These are phyloP conservation scores for Drosophila insularis DNA, from an alignment of 1,140 invertebrate species.

Conservation along the genomic window DNA sequence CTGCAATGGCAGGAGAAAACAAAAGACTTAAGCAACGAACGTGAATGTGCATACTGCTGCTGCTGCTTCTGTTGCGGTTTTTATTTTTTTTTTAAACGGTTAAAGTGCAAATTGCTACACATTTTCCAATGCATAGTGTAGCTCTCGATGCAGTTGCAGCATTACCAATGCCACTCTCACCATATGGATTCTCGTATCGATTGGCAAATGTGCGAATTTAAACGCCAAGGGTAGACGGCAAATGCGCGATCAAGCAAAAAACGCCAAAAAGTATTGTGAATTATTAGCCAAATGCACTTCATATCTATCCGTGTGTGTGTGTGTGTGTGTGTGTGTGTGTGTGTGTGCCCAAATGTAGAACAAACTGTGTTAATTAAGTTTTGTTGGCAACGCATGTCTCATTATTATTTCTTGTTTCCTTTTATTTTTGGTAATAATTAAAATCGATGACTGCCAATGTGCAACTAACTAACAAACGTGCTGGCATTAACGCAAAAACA, in stretches of 20 bases:
- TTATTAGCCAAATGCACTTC: conserved; percentile 48
- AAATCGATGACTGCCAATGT: conserved; percentile 48
- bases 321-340: conserved; percentile 35
- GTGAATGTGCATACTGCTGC: conserved; percentile 26
- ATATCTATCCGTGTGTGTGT: not conserved
- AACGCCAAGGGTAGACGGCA: conserved; percentile 56
- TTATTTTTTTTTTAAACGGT: conserved; percentile 37
- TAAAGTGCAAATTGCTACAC: conserved; percentile 69
- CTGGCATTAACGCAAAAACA: conserved; percentile 21
- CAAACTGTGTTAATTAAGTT: conserved; percentile 71
- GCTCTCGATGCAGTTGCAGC: not conserved
- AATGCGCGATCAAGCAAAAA: conserved; percentile 27
- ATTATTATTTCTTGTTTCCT: conserved; percentile 20
- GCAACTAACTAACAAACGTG: conserved; percentile 30
- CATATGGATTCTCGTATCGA: conserved; percentile 7
- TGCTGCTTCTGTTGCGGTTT: conserved; percentile 52
- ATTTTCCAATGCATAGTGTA: conserved; percentile 47
- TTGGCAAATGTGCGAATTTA: conserved; percentile 36
- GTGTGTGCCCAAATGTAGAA: conserved; percentile 60
- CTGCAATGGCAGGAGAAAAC: conserved; percentile 31
- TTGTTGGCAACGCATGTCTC: conserved; percentile 42
- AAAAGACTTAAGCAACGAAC: conserved; percentile 79
- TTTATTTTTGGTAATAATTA: conserved; percentile 41
- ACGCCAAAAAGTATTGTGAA: conserved; percentile 26
- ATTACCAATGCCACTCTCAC: conserved; percentile 52